Evolutionary conservation across 2,113 vertebrate genomes (phyloP).

Genomic region (Nothoprocta perdicaria): DNA sequence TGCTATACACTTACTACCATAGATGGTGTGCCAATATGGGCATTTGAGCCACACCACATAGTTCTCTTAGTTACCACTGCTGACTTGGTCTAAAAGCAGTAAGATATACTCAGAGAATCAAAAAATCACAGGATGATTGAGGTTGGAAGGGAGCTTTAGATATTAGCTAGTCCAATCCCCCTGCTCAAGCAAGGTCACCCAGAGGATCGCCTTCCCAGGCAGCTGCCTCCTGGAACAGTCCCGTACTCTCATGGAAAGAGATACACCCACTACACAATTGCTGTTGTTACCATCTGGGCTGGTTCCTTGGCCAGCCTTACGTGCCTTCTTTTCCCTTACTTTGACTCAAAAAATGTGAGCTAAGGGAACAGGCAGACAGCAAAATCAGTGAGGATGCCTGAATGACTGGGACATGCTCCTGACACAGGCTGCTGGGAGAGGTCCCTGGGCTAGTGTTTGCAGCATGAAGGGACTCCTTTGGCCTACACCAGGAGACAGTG

Average conservation of each 20-base stretch:
- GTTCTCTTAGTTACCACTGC: neutral
- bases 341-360: neutral
- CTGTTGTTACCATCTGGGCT: neutral
- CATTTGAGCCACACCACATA: rapidly evolving
- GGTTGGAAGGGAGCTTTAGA: too few species aligned
- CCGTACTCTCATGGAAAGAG: neutral
- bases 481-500: rapidly evolving
- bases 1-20: neutral
- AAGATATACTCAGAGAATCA: neutral
- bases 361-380: neutral
- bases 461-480: neutral
- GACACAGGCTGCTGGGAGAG: neutral
- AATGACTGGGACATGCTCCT: neutral
- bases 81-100: neutral
- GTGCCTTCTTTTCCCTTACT: neutral
- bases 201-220: neutral
- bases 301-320: neutral
- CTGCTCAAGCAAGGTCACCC: neutral
- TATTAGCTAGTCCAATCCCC: too few species aligned
- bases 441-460: neutral
- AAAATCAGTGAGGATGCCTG: neutral
- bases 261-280: neutral
- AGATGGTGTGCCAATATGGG: neutral
- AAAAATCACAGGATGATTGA: too few species aligned
- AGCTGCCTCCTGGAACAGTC: neutral